Conservation (phyloP, 2,113 vertebrate species). For the Xenopus laevis region DNA sequence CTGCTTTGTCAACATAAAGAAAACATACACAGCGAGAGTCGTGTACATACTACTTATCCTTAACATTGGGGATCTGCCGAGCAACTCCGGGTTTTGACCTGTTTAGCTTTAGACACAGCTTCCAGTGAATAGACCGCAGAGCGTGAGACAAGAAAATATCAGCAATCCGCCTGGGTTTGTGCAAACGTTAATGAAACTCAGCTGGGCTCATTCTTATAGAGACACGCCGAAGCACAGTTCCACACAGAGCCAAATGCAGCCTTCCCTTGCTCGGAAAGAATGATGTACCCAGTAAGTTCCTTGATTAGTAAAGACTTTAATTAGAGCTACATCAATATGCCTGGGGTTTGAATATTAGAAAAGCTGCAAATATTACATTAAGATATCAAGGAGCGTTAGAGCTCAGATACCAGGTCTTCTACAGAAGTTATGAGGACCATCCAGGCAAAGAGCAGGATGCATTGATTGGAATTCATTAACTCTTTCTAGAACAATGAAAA, state of each 20-base stretch:
- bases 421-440: no score
- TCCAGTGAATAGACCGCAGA: slow-evolving; percentile 3
- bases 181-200: slow-evolving; percentile 42
- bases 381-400: not conserved
- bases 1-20: slow-evolving; percentile 11
- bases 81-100: slow-evolving; percentile 3
- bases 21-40: slow-evolving; percentile 31
- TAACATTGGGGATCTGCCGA: slow-evolving; percentile 28
- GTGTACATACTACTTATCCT: slow-evolving; percentile 32
- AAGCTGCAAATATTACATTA: slow-evolving; percentile 1
- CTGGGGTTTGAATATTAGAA: not conserved
- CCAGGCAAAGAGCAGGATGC: no score
- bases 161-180: slow-evolving; percentile 14
- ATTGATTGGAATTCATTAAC: no score
- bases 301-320: slow-evolving; percentile 14
- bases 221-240: not conserved
- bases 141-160: slow-evolving; percentile 27
- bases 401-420: slow-evolving; percentile 1
- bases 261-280: not conserved
- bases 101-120: slow-evolving; percentile 21
- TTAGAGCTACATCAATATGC: slow-evolving; percentile 18
- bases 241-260: not conserved
- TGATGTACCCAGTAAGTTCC: slow-evolving; percentile 11
- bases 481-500: no score
- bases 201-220: slow-evolving; percentile 31